A percentile compares a stretch with the other conserved stretches of the same genome.
phyloP scores from a whole-genome alignment of 1,140 invertebrate species.

The Chironomus tepperi region DNA sequence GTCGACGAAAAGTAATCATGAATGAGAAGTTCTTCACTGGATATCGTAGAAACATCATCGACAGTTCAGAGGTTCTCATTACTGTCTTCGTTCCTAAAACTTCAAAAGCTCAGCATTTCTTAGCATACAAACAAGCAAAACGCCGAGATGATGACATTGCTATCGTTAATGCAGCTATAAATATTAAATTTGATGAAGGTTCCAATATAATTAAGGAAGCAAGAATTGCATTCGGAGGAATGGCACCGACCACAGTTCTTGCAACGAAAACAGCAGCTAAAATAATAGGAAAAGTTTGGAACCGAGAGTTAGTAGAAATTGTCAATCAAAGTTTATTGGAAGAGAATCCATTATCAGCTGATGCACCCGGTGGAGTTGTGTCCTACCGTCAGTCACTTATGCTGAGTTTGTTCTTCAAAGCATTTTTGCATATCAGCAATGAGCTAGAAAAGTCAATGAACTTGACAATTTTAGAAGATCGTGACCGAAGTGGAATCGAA shows the following conservation, averaged over 20 bases:
- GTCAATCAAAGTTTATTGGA: constrained; percentile 54
- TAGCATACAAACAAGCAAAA: constrained; percentile 87
- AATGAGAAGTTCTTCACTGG: constrained; percentile 79
- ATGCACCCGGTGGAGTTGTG: constrained; percentile 86
- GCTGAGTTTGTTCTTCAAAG: constrained; percentile 85
- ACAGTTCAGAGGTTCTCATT: constrained; percentile 68
- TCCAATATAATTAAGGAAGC: constrained; percentile 52
- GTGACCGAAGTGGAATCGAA: constrained; percentile 47
- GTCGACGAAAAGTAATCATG: constrained; percentile 56
- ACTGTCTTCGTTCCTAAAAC: constrained; percentile 57
- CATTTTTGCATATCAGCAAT: constrained; percentile 62
- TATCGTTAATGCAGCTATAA: constrained; percentile 82
- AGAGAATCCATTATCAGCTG: constrained; percentile 66
- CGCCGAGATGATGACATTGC: constrained; percentile 91
- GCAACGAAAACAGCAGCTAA: constrained; percentile 56
- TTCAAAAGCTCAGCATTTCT: constrained; percentile 63
- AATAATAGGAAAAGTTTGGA: constrained; percentile 62
- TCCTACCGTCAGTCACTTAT: constrained; percentile 72
- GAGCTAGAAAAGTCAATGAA: constrained; percentile 44
- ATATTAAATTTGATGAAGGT: constrained; percentile 49
- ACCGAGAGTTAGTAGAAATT: constrained; percentile 55
- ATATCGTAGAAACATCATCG: constrained; percentile 72
- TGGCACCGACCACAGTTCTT: constrained; percentile 79
- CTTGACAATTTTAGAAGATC: constrained; percentile 37
- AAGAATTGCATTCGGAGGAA: constrained; percentile 76